Conservation (phyloP, 1,140 invertebrate genomes). For the Diploscapter pachys region DNA sequence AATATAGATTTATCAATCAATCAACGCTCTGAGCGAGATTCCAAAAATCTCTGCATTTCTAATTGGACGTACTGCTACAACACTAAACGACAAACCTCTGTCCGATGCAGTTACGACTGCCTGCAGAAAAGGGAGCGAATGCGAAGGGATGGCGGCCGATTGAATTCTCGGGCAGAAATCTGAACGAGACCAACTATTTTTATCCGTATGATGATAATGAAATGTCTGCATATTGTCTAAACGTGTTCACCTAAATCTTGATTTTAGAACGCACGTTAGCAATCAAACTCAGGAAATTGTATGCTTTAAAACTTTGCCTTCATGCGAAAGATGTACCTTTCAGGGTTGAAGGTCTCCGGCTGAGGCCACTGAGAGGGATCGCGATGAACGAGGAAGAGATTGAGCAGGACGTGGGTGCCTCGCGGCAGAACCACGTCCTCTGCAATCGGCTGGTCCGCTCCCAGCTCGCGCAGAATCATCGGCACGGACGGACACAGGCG, state of each 20-base stretch:
- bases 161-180: constrained; percentile 21
- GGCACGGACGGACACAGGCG: constrained; percentile 67
- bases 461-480: constrained; percentile 71
- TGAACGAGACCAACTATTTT: background rate
- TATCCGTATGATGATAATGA: constrained; percentile 38
- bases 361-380: constrained; percentile 75
- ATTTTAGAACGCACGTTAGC: no score
- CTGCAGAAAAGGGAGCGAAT: constrained; percentile 57
- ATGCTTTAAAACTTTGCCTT: no score
- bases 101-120: constrained; percentile 59
- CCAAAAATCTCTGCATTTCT: no score
- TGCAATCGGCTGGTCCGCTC: constrained; percentile 67
- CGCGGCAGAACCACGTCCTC: constrained; percentile 65
- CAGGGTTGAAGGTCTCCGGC: constrained; percentile 79
- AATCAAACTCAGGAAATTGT: no score
- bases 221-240: constrained; percentile 33
- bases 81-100: constrained; percentile 61
- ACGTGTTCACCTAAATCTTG: no score
- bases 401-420: constrained; percentile 69
- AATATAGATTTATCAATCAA: no score
- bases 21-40: no score
- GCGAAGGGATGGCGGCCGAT: constrained; percentile 57
- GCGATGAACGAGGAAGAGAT: constrained; percentile 70
- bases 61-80: no score
- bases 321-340: constrained; percentile 73